Base-by-base conservation (phyloP, 1,140 invertebrate species). In the Bombus soroeensis region DNA sequence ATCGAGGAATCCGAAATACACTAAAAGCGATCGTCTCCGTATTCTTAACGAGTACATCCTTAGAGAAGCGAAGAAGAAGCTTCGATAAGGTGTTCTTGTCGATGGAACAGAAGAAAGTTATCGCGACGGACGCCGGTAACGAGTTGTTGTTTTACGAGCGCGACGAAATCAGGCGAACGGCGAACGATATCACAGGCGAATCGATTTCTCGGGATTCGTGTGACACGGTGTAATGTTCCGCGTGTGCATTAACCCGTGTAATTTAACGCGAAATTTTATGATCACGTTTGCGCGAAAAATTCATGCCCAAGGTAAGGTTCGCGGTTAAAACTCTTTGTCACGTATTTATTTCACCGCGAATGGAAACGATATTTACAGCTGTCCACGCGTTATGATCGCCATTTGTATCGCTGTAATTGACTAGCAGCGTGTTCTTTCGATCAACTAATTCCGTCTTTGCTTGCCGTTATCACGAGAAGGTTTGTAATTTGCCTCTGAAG, bases 211-310 rank as follows among this genome's bases (percentile, higher is more conserved):
- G 59, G 18, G 15, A 62, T 41, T 43, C 59, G 25, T 22, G 2
- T 41, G 59, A 34, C 57, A 66, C 59, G 39, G 18, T 59, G 62
- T 79, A 79, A 79, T 18, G 41, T 79, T 37, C 66, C 41, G 43
- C 32, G 66, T 47, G 62, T 68, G 5, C n/a, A 47, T 25, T 66
- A 66, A 43, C 62, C 59, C 3, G 41, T 79, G 66, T n/a, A 72
- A 71, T 72, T 81, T 39, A 59, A 81, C 18, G 66, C 79, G 28
- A 57, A 72, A 53, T 80, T 80, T 80, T 80, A 80, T 32, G 78
- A 80, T 62, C 28, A 12, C 28, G 28, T 57, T 57, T 71, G 64
- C 64, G 5, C 43, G 28, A 62, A 12, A 28, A n/a, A 62, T 62
- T n/a, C 28, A 13, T n/a, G 28, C 59, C 28, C 59, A n/a, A 62